These are phyloP conservation scores for Pectinophora gossypiella DNA, from an alignment of 1,140 invertebrate genomes.

Conservation along the genomic window DNA sequence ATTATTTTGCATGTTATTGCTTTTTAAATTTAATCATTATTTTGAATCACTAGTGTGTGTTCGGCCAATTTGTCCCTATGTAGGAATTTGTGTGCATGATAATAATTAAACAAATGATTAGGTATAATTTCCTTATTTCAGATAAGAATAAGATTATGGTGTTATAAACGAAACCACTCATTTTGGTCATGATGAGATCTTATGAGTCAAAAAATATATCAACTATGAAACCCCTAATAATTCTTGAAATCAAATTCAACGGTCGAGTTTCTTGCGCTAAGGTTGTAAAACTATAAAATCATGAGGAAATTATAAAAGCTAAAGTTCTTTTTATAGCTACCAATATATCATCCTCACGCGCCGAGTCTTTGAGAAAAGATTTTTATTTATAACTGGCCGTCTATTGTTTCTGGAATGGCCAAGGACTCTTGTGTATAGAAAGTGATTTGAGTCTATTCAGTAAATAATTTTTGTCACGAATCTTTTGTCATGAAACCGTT, in stretches of 20 bases:
- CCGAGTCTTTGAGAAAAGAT: conserved; percentile 20
- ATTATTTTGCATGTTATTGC: too few species aligned
- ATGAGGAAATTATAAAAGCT: conserved; percentile 49
- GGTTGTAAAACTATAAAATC: conserved; percentile 62
- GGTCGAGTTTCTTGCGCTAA: conserved; percentile 8
- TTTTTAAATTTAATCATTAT: too few species aligned
- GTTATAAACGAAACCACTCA: not conserved
- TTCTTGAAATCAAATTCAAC: not conserved
- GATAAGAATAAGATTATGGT: too few species aligned
- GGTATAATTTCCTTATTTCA: too few species aligned
- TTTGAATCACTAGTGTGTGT: too few species aligned
- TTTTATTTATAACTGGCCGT: conserved; percentile 35
- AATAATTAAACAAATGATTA: too few species aligned
- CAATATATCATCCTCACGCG: conserved; percentile 59
- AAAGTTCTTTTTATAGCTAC: conserved; percentile 49
- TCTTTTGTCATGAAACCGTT: conserved; percentile 44
- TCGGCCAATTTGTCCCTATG: too few species aligned
- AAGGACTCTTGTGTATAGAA: conserved; percentile 49
- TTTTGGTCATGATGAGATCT: too few species aligned
- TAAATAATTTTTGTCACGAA: conserved; percentile 56
- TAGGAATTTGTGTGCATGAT: too few species aligned
- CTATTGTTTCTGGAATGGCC: conserved; percentile 51
- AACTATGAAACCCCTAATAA: too few species aligned
- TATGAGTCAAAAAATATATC: too few species aligned
- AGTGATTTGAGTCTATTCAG: conserved; percentile 42